Evolutionary conservation across 1,140 invertebrate genomes (phyloP).

Genomic region (Drosophila nigromelanica): DNA sequence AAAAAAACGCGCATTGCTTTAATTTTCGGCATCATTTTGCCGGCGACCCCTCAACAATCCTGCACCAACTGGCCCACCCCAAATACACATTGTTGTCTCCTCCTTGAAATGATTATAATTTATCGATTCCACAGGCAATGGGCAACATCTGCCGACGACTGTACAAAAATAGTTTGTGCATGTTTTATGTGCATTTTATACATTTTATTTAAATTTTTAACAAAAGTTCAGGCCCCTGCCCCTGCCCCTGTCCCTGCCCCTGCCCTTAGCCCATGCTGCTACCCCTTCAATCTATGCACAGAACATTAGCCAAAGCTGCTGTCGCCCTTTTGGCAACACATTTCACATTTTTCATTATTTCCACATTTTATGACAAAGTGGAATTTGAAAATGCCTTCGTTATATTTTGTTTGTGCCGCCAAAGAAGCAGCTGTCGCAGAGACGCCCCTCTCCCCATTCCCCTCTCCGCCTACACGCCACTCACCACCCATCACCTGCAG

Average conservation of each 20-base stretch:
- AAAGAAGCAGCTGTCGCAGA: constrained; percentile 31
- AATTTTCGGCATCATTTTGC: constrained; percentile 29
- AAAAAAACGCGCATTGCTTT: constrained; percentile 31
- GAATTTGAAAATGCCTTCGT: constrained; percentile 56
- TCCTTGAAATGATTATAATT: constrained; percentile 42
- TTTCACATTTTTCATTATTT: constrained; percentile 62
- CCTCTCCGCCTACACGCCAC: not conserved
- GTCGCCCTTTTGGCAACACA: constrained; percentile 52
- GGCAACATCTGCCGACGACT: constrained; percentile 35
- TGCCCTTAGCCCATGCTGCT: not conserved
- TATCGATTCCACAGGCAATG: constrained; percentile 36
- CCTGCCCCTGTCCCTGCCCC: too few species aligned
- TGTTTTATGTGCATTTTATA: constrained; percentile 46
- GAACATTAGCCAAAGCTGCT: constrained; percentile 41
- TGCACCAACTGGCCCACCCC: not conserved
- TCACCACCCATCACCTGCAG: constrained; percentile 3
- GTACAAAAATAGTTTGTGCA: constrained; percentile 52
- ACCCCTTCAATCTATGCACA: not conserved
- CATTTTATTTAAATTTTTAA: constrained; percentile 49
- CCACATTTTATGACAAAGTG: constrained; percentile 60
- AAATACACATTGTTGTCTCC: constrained; percentile 3
- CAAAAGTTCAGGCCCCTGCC: not conserved
- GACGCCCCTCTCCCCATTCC: constrained; percentile 3
- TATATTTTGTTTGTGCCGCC: constrained; percentile 18
- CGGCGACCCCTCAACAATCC: not conserved